Evolutionary conservation across 2,797 vertebrate genomes (phyloP).

Genomic region (Cyclopterus lumpus): DNA sequence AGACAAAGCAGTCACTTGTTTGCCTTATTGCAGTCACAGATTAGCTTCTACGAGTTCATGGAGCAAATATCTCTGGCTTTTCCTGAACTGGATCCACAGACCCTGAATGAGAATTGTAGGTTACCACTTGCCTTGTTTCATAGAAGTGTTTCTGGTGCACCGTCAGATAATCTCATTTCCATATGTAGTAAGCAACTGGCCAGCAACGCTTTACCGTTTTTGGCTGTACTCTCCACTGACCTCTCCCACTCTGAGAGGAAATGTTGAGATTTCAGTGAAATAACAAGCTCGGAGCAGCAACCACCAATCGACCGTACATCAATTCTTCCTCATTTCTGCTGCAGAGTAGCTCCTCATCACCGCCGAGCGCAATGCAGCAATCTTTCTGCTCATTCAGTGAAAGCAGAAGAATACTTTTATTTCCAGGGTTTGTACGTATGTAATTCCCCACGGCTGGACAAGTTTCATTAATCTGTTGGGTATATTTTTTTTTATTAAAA

Average conservation of each 20-base stretch:
- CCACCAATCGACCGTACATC: slow-evolving; percentile 18
- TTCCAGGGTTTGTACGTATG: neutral
- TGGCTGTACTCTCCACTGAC: neutral
- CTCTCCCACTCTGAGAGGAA: slow-evolving; percentile 9
- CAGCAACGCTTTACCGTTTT: slow-evolving; percentile 3
- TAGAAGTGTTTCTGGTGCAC: neutral
- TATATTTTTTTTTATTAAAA: neutral
- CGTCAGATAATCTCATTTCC: slow-evolving; percentile 10
- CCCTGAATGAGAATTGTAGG: neutral
- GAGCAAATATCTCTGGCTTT: neutral
- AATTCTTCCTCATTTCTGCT: neutral
- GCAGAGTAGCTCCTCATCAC: slow-evolving; percentile 14
- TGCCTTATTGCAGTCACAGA: neutral
- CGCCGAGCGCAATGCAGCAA: too few relatives aligned
- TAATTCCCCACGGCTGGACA: neutral
- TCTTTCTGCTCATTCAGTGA: neutral
- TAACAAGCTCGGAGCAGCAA: slow-evolving; percentile 24
- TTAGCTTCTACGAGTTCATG: neutral
- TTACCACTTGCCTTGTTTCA: neutral
- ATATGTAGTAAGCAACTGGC: neutral
- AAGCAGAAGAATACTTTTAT: neutral
- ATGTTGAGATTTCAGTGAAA: slow-evolving; percentile 26
- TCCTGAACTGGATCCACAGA: neutral
- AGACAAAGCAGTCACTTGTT: neutral
- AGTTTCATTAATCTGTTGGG: neutral